phyloP scores from a whole-genome alignment of 2,888 invertebrate genomes.

The Eupithecia subumbrata region DNA sequence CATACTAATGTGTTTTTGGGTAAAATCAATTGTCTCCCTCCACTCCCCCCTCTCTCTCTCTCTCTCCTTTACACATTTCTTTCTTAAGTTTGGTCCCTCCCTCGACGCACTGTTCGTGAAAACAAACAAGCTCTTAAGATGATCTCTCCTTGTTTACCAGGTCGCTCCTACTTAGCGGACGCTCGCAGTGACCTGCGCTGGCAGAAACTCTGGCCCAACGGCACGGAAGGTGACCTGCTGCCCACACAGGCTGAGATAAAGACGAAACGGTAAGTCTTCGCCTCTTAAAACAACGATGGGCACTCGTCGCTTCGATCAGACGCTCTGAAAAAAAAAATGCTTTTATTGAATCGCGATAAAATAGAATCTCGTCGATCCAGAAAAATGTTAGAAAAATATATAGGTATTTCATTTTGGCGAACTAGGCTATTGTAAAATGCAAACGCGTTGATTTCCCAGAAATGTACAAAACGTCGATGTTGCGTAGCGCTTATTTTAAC shows the following conservation, averaged over 20 bases:
- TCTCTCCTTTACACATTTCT: too few relatives aligned
- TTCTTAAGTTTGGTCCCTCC: too few relatives aligned
- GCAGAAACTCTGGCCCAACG: slow-evolving; percentile 86
- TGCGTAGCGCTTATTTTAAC: neutral
- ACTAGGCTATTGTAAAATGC: slow-evolving; percentile 5
- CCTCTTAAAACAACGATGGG: neutral
- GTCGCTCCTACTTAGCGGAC: slow-evolving; percentile 88
- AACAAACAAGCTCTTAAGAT: neutral
- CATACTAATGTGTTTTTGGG: too few relatives aligned
- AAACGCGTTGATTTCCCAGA: slow-evolving; percentile 5
- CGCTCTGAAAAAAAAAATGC: too few relatives aligned
- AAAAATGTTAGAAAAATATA: neutral
- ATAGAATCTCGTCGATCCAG: neutral
- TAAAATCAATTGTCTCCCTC: too few relatives aligned
- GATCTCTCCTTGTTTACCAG: slow-evolving; percentile 60
- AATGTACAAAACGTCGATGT: neutral
- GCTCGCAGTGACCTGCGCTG: slow-evolving; percentile 89
- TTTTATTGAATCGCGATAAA: neutral
- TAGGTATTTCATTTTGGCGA: neutral
- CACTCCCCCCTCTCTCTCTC: too few relatives aligned
- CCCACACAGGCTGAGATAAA: slow-evolving; percentile 71
- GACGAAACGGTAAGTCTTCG: slow-evolving; percentile 66
- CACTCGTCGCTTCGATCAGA: too few relatives aligned
- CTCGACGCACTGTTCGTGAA: too few relatives aligned
- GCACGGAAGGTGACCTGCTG: slow-evolving; percentile 71